These are phyloP conservation scores for Alligator mississippiensis DNA, from an alignment of 2,113 vertebrate species.

Conservation along the genomic window DNA sequence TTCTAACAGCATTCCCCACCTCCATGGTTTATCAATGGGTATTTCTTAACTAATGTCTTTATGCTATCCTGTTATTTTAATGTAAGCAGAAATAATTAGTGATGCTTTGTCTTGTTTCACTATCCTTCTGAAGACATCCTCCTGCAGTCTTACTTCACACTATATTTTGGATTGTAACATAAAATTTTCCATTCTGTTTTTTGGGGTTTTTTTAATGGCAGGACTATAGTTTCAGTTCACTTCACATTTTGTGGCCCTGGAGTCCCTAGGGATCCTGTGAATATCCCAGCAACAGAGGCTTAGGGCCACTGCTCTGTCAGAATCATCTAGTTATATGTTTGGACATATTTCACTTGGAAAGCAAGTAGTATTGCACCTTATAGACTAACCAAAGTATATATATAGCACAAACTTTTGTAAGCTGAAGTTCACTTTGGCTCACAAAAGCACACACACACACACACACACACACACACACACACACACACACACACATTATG, in stretches of 20 bases:
- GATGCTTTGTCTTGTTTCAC: background rate
- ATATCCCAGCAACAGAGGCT: constrained; percentile 14
- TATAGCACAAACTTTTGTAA: no score
- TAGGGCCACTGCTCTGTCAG: background rate
- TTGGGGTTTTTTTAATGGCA: constrained; percentile 66
- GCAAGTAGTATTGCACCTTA: no score
- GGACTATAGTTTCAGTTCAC: constrained; percentile 41
- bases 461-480: no score
- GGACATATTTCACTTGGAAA: no score
- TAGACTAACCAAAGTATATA: no score
- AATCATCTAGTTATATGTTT: background rate
- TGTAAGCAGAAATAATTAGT: background rate
- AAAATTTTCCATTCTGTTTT: constrained; percentile 29
- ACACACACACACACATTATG: no score
- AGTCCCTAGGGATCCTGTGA: constrained; percentile 56
- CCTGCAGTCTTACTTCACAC: constrained; percentile 8
- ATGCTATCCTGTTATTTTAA: background rate
- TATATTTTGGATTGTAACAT: constrained; percentile 39
- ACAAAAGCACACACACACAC: no score
- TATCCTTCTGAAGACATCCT: background rate
- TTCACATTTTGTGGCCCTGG: constrained; percentile 47
- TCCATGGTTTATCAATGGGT: constrained; percentile 5
- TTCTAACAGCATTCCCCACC: background rate
- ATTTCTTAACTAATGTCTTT: background rate
- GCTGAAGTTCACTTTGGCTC: no score